phyloP scores from a whole-genome alignment of 2,113 vertebrate genomes.

The Falcunculus frontatus region DNA sequence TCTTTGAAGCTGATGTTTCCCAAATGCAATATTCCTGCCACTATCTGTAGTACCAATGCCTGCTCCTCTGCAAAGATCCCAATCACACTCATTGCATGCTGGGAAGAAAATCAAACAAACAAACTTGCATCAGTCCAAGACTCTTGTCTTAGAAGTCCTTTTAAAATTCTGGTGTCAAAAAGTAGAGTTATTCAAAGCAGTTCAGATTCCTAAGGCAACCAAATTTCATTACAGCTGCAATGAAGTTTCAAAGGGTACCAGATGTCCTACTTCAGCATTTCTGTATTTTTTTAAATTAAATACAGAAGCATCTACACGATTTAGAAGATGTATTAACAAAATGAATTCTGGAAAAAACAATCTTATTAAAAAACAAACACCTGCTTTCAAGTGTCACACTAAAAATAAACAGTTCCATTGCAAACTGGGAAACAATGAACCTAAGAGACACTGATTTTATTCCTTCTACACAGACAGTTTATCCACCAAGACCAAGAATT shows the following conservation, averaged over 20 bases:
- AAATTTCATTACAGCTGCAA: not conserved
- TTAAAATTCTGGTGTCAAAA: not conserved
- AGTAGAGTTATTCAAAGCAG: not conserved
- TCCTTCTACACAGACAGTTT: not conserved
- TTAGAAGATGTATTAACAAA: not conserved
- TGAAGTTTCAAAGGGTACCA: not conserved
- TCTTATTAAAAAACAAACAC: not conserved
- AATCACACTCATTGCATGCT: conserved; percentile 97
- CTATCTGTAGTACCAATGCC: conserved; percentile 90
- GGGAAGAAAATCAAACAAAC: not conserved
- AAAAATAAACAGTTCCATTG: not conserved
- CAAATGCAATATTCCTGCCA: conserved; percentile 90
- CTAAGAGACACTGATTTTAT: not conserved
- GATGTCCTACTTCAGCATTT: not conserved
- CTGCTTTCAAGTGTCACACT: not conserved
- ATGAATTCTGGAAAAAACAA: not conserved
- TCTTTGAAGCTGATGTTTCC: conserved; percentile 96
- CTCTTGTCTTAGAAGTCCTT: not conserved
- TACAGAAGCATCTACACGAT: not conserved
- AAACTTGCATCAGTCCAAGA: not conserved
- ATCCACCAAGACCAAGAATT: not conserved
- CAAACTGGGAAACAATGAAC: not conserved
- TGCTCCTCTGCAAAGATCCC: conserved; percentile 87
- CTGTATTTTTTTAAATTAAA: not conserved
- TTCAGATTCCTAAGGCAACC: not conserved